These are phyloP conservation scores for Scaptomyza flava DNA, from an alignment of 2,888 invertebrate genomes.

Conservation along the genomic window DNA sequence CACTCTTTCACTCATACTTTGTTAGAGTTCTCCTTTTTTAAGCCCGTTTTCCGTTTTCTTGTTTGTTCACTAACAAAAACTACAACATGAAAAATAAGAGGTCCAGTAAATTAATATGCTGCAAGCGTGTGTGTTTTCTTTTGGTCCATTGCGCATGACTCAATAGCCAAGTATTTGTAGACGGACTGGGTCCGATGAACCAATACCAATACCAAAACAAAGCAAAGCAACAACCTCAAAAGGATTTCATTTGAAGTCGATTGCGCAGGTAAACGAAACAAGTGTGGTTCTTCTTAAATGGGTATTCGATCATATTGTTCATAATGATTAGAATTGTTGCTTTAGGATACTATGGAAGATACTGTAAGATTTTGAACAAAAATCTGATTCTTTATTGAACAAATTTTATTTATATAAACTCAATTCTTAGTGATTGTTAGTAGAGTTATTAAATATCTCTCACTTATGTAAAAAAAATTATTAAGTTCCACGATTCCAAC, in stretches of 20 bases:
- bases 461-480: too few relatives aligned
- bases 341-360: background rate
- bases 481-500: too few relatives aligned
- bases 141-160: conserved; percentile 76
- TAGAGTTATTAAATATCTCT: too few relatives aligned
- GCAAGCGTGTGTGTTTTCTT: conserved; percentile 63
- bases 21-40: conserved; percentile 23
- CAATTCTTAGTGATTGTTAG: too few relatives aligned
- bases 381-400: too few relatives aligned
- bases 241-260: conserved; percentile 38
- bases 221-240: conserved; percentile 12
- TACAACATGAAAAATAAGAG: too few relatives aligned
- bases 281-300: conserved; percentile 10
- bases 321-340: conserved; percentile 15
- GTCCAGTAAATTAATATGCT: conserved; percentile 65
- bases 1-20: conserved; percentile 18
- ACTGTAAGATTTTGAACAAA: too few relatives aligned
- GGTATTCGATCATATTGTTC: conserved; percentile 1
- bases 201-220: conserved; percentile 40
- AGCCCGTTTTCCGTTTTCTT: conserved; percentile 53
- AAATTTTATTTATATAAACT: too few relatives aligned
- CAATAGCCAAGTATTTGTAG: conserved; percentile 56
- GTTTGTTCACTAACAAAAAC: conserved; percentile 51
- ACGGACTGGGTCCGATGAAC: conserved; percentile 47
- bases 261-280: conserved; percentile 38